A percentile compares a stretch with the other conserved stretches of the same genome.
phyloP scores from a whole-genome alignment of 2,797 vertebrate genomes.

The Rachycentron canadum region DNA sequence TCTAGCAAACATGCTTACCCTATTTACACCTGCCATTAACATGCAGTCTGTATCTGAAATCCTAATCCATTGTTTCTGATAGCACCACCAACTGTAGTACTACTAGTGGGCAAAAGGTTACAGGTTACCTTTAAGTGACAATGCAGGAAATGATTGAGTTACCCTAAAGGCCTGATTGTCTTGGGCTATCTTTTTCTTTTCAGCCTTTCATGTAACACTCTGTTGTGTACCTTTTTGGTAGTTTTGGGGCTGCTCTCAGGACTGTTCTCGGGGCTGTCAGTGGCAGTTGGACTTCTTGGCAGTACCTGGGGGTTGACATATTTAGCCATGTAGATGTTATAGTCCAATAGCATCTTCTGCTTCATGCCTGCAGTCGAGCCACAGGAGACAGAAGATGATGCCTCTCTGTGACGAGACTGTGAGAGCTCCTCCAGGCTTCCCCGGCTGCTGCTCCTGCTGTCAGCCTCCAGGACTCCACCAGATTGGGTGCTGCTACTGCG shows the following conservation, averaged over 20 bases:
- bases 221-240: slow-evolving; percentile 88
- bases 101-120: background rate
- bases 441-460: slow-evolving; percentile 94
- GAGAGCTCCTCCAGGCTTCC: slow-evolving; percentile 91
- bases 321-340: slow-evolving; percentile 95
- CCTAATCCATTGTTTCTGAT: too few species aligned
- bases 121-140: background rate
- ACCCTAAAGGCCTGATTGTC: background rate
- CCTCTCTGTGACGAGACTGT: slow-evolving; percentile 89
- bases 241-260: slow-evolving; percentile 93
- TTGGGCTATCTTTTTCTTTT: background rate
- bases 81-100: background rate
- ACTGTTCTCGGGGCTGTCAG: slow-evolving; percentile 85
- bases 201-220: slow-evolving; percentile 1
- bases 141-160: background rate
- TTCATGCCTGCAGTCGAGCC: slow-evolving; percentile 75
- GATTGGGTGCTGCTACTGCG: slow-evolving; percentile 88
- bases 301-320: slow-evolving; percentile 87
- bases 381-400: slow-evolving; percentile 48
- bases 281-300: slow-evolving; percentile 84
- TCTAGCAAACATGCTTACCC: too few species aligned
- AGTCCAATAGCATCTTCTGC: slow-evolving; percentile 94
- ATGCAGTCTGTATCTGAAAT: too few species aligned
- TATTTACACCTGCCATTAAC: too few species aligned
- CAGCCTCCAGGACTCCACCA: slow-evolving; percentile 77